These are phyloP conservation scores for Hemiprocne comata DNA, from an alignment of 2,113 vertebrate species.

Conservation along the genomic window DNA sequence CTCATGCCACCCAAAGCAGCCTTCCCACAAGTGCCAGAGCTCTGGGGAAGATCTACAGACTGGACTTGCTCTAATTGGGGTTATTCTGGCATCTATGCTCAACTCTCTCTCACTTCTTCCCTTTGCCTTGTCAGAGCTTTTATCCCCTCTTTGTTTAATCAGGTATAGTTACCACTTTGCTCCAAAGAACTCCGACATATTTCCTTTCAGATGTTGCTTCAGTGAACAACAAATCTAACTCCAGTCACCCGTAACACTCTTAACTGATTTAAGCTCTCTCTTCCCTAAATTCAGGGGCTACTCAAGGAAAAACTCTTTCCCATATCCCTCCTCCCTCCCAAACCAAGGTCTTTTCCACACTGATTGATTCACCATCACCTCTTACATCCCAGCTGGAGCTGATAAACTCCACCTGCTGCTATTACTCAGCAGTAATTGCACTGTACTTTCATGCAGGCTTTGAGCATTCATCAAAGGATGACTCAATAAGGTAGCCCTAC, in stretches of 20 bases:
- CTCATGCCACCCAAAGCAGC: neutral
- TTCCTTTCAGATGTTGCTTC: neutral
- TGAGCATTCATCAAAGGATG: constrained; percentile 47
- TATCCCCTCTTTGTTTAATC: neutral
- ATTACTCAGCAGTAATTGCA: constrained; percentile 60
- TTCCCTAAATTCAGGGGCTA: neutral
- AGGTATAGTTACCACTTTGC: neutral
- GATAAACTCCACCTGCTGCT: constrained; percentile 51
- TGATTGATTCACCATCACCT: constrained; percentile 7
- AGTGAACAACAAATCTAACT: neutral
- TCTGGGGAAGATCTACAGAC: neutral
- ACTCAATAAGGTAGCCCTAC: constrained; percentile 23
- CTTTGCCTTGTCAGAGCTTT: neutral
- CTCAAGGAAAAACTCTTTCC: neutral
- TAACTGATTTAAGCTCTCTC: neutral
- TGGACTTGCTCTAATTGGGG: neutral
- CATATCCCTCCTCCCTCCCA: neutral
- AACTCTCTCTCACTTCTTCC: neutral
- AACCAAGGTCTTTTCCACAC: neutral
- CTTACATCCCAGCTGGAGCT: constrained; percentile 9
- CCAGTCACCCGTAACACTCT: neutral
- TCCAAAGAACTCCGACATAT: neutral
- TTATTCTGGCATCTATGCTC: neutral
- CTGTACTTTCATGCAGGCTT: constrained; percentile 10
- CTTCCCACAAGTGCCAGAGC: neutral